These are phyloP conservation scores for Piscicola geometra DNA, from an alignment of 2,888 invertebrate species.

Conservation along the genomic window DNA sequence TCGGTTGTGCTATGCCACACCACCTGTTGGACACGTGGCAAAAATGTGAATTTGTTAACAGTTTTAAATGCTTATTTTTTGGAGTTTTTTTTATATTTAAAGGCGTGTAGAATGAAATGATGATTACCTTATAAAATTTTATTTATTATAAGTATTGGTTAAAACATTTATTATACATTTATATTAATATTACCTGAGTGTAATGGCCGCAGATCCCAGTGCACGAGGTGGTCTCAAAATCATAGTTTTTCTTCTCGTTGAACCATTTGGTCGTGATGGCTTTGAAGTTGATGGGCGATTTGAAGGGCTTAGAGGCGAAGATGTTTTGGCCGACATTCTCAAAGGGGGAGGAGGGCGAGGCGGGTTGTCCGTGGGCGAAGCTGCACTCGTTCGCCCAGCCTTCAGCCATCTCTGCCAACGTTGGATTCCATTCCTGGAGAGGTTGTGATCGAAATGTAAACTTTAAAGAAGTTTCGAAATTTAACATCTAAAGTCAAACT, in stretches of 20 bases:
- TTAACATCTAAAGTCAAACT: no score
- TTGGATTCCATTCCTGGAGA: neutral
- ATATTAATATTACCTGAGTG: constrained; percentile 7
- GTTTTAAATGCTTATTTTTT: no score
- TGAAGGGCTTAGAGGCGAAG: neutral
- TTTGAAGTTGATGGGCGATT: neutral
- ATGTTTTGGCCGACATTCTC: constrained; percentile 1
- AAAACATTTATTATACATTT: no score
- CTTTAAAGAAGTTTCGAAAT: no score
- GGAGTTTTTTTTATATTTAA: neutral
- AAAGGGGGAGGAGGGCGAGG: neutral
- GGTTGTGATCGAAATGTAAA: no score
- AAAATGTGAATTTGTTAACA: no score
- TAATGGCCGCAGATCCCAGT: neutral
- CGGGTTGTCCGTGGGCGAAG: constrained; percentile 11
- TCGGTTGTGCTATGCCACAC: neutral
- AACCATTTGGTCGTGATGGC: neutral
- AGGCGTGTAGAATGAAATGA: neutral
- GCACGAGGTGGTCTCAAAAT: neutral
- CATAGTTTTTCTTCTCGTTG: neutral
- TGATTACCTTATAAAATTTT: no score
- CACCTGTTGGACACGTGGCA: no score
- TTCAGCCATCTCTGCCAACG: constrained; percentile 2
- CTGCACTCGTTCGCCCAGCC: neutral
- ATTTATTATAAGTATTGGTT: neutral